Conservation (phyloP, 2,797 vertebrate genomes). For the Melopsittacus undulatus region DNA sequence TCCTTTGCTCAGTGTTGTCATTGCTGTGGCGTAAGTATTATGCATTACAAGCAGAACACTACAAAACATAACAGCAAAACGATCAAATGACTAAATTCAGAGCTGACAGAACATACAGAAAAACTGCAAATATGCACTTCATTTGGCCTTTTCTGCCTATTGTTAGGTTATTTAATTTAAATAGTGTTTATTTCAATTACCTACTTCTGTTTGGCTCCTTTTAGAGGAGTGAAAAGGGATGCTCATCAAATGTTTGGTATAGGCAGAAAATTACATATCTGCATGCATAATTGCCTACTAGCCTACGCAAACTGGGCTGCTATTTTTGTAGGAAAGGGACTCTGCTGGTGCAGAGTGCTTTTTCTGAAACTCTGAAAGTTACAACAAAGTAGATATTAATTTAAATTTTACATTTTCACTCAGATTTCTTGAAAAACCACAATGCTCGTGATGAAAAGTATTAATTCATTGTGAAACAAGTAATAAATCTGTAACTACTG, state of each 20-base stretch:
- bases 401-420: neutral
- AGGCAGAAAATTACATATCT: neutral
- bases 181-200: neutral
- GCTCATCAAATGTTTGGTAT: neutral
- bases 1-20: constrained; percentile 78
- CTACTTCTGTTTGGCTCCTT: neutral
- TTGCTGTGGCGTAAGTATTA: constrained; percentile 10
- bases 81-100: constrained; percentile 51
- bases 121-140: constrained; percentile 36
- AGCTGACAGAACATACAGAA: constrained; percentile 40
- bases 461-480: neutral
- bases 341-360: neutral
- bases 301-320: neutral
- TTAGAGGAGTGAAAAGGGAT: neutral
- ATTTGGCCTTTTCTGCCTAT: neutral
- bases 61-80: neutral
- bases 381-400: neutral
- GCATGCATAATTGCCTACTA: neutral
- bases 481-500: neutral
- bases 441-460: neutral
- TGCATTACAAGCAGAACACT: neutral
- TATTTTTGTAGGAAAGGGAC: neutral
- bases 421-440: neutral
- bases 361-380: neutral
- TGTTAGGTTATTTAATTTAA: neutral